phyloP scores from a whole-genome alignment of 2,113 vertebrate species.

The Heterotis niloticus region DNA sequence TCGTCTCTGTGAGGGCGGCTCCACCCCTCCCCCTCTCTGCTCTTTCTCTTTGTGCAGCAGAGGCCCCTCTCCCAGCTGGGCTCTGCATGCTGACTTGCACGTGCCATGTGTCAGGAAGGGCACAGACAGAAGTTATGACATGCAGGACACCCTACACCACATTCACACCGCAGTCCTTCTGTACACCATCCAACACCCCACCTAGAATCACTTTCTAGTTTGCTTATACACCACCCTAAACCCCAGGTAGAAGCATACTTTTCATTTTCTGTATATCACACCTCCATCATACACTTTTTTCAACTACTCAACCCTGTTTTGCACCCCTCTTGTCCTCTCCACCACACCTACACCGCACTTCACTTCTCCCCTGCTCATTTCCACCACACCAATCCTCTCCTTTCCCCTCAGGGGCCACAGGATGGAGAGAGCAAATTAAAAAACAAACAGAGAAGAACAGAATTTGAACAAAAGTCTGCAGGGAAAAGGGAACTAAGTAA shows the following conservation, averaged over 20 bases:
- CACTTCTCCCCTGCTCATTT: too few species aligned
- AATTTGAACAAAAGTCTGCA: too few species aligned
- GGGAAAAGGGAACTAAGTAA: too few species aligned
- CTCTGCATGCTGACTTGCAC: slow-evolving; percentile 66
- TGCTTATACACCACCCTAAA: too few species aligned
- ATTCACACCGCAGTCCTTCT: slow-evolving; percentile 37
- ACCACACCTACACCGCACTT: too few species aligned
- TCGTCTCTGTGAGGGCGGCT: slow-evolving; percentile 37
- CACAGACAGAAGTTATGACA: slow-evolving; percentile 56
- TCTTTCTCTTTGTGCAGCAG: slow-evolving; percentile 59
- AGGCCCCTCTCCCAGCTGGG: slow-evolving; percentile 55
- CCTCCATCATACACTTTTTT: too few species aligned
- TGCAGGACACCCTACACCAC: slow-evolving; percentile 48
- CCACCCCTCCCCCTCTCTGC: slow-evolving; percentile 38
- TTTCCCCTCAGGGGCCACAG: not conserved
- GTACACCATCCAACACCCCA: not conserved
- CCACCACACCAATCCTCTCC: too few species aligned
- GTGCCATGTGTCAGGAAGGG: slow-evolving; percentile 57
- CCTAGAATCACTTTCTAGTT: too few species aligned
- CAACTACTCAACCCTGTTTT: too few species aligned
- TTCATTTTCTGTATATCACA: too few species aligned
- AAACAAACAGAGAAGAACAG: not conserved
- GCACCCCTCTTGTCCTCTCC: too few species aligned
- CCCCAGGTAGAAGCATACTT: too few species aligned
- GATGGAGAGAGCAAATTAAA: not conserved